These are phyloP conservation scores for Orthosia gracilis DNA, from an alignment of 2,888 invertebrate species.

Conservation along the genomic window DNA sequence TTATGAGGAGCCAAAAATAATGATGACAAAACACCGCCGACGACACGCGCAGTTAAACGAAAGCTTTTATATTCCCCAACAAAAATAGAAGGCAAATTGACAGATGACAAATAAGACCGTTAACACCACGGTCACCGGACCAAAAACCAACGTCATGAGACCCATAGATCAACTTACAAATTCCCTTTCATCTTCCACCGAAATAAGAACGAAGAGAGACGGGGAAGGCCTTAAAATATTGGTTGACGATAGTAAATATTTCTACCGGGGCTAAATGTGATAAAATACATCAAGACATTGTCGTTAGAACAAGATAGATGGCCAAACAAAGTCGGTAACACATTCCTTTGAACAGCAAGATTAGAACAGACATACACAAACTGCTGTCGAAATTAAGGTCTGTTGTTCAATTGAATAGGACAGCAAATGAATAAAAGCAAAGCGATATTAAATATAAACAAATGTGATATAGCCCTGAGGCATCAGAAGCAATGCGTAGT, in stretches of 20 bases:
- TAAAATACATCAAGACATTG: constrained; percentile 90
- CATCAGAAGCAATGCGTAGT: constrained; percentile 55
- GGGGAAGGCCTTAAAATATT: constrained; percentile 72
- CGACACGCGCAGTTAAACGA: constrained; percentile 83
- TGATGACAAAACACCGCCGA: constrained; percentile 86
- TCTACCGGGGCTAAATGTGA: constrained; percentile 88
- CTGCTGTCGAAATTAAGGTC: constrained; percentile 67
- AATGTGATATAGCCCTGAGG: constrained; percentile 49
- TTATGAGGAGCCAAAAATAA: constrained; percentile 87
- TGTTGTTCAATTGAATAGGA: constrained; percentile 75
- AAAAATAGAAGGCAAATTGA: constrained; percentile 90
- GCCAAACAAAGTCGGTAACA: constrained; percentile 82
- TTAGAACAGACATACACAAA: constrained; percentile 76
- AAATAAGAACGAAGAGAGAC: constrained; percentile 56
- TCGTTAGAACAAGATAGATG: constrained; percentile 89
- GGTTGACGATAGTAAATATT: constrained; percentile 85
- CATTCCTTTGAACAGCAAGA: constrained; percentile 75
- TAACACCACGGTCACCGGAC: constrained; percentile 86
- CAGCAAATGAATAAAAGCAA: constrained; percentile 63
- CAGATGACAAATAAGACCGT: constrained; percentile 90
- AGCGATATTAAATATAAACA: constrained; percentile 59
- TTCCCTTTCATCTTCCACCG: constrained; percentile 17
- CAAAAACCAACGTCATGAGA: constrained; percentile 74
- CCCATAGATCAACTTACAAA: constrained; percentile 59
- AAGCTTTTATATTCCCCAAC: constrained; percentile 88